Evolutionary conservation across 2,888 invertebrate species (phyloP), one percentile per base, ranked within the genome.

Genomic region (Gastracanthus pulcherrimus): DNA sequence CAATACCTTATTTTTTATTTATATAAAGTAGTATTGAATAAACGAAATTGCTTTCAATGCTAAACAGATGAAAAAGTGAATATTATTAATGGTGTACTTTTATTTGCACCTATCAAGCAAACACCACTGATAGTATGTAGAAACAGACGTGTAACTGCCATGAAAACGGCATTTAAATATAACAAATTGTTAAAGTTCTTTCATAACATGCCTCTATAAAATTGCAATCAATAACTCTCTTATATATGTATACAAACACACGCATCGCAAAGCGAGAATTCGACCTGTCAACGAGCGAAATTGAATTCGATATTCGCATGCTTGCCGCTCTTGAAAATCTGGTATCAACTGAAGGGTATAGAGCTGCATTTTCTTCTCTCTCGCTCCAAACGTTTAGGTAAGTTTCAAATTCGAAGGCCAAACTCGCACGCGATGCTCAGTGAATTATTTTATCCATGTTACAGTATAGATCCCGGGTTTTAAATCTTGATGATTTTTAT

Each of bases 331-430:
- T 75, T 51, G 62, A 75, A 80, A 80, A 80, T 80, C 80, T 31
- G 80, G 80, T 71, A 76, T 80, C 80, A 80, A 70, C 80, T 80
- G 70, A 80, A 80, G 74, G 76, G 23, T 64, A n/a, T n/a, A n/a
- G n/a, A n/a, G n/a, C n/a, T n/a, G n/a, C n/a, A n/a, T n/a, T n/a
- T 76, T 76, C n/a, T n/a, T 67, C 34, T 16, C 29, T 29, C n/a
- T 45, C 48, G 29, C 23, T 19, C n/a, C n/a, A n/a, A n/a, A n/a
- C n/a, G n/a, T n/a, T n/a, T n/a, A n/a, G n/a, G 64, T 19, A 48
- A 36, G 51, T 75, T 75, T 75, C 51, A 55, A 75, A 75, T 51
- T n/a, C n/a, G n/a, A n/a, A n/a, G n/a, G n/a, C n/a, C 48, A 38
- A 51, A 66, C 51, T 72, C 29, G 29, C 9, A 26, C n/a, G n/a